Conservation (phyloP, 2,113 vertebrate genomes). For the Percopsis transmontana region DNA sequence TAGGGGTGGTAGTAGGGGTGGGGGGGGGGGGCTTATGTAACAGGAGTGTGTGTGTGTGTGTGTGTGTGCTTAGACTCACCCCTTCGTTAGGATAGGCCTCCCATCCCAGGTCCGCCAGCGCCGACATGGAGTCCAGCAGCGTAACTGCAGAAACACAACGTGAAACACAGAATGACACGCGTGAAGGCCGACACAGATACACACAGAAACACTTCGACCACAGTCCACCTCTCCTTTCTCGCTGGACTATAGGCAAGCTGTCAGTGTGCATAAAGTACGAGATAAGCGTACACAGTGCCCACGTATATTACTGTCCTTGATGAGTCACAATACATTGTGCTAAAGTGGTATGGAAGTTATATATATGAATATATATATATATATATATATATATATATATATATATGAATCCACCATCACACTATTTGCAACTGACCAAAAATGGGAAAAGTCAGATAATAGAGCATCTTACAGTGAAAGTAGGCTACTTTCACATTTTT, state of each 20-base stretch:
- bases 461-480: no score
- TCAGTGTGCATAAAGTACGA: no score
- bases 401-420: background rate
- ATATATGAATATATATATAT: background rate
- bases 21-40: conserved; percentile 43
- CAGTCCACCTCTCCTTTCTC: no score
- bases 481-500: no score
- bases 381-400: background rate
- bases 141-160: conserved; percentile 74
- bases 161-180: conserved; percentile 11
- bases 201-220: no score
- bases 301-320: no score
- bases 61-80: conserved; percentile 70
- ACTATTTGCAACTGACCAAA: background rate
- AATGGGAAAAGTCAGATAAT: no score
- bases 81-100: conserved; percentile 83
- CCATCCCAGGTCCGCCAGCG: conserved; percentile 84
- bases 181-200: no score
- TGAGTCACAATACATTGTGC: no score
- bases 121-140: conserved; percentile 85
- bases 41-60: conserved; percentile 18
- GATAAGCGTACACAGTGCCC: no score
- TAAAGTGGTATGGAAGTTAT: background rate
- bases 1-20: conserved; percentile 30
- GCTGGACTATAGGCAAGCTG: no score